phyloP scores from a whole-genome alignment of 2,888 invertebrate species.

The Aromia moschata region DNA sequence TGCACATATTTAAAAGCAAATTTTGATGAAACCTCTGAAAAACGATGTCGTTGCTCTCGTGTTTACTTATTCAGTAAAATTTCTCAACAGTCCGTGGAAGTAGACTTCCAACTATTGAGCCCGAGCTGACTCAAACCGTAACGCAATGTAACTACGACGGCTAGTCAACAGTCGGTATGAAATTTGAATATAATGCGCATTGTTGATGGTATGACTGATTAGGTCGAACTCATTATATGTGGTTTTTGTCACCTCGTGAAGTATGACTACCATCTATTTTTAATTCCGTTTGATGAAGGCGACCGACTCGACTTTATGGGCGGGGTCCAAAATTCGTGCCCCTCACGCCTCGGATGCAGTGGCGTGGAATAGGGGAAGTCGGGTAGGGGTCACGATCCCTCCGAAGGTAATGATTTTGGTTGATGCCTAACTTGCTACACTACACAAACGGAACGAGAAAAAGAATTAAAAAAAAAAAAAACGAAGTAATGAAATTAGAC shows the following conservation, averaged over 20 bases:
- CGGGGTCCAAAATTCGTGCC: neutral
- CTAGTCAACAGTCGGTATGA: neutral
- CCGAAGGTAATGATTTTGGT: too few species aligned
- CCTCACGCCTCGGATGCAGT: too few species aligned
- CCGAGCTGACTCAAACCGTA: neutral
- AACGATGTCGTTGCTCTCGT: neutral
- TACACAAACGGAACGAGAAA: too few species aligned
- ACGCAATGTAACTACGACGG: neutral
- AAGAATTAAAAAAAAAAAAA: too few species aligned
- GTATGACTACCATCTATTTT: neutral
- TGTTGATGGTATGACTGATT: slow-evolving; percentile 2
- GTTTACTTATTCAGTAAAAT: neutral
- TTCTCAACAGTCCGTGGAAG: neutral
- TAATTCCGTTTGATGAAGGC: neutral
- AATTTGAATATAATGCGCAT: slow-evolving; percentile 18
- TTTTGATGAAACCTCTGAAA: too few species aligned
- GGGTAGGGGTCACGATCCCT: too few species aligned
- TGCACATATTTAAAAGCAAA: too few species aligned
- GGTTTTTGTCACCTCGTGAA: neutral
- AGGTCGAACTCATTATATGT: neutral
- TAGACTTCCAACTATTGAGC: neutral
- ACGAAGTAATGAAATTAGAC: too few species aligned
- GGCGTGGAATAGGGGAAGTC: too few species aligned
- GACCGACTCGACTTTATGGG: neutral
- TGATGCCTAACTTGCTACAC: too few species aligned